Evolutionary conservation across 2,113 vertebrate genomes (phyloP).

Genomic region (Ailurus styani): DNA sequence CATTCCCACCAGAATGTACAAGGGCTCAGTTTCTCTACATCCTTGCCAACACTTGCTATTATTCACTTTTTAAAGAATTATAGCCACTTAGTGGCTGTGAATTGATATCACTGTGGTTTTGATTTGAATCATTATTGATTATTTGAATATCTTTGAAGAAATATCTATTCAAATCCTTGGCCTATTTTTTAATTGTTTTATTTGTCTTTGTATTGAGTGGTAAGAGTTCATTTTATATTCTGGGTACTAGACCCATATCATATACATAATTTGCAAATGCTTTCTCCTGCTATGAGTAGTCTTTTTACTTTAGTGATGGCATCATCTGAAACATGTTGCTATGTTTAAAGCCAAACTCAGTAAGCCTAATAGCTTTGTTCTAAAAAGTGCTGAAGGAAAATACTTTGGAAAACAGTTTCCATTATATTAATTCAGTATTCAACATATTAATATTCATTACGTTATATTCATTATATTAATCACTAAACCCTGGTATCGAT

Average conservation of each 20-base stretch:
- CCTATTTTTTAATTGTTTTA: not conserved
- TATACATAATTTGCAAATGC: not conserved
- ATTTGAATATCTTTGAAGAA: not conserved
- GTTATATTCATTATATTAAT: conserved; percentile 93
- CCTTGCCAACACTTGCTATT: not conserved
- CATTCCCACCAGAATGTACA: not conserved
- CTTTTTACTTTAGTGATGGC: not conserved
- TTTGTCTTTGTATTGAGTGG: not conserved
- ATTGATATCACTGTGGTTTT: not conserved
- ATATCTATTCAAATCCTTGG: not conserved
- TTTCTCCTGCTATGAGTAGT: not conserved
- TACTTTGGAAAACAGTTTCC: conserved; percentile 86
- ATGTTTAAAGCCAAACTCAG: conserved; percentile 97
- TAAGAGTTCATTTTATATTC: not conserved
- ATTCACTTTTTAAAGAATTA: not conserved
- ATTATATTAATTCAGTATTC: conserved; percentile 86
- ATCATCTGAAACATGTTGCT: conserved; percentile 76
- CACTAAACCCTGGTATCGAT: conserved; percentile 93
- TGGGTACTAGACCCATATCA: not conserved
- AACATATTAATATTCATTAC: not conserved
- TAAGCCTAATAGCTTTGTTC: conserved; percentile 93
- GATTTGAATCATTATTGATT: not conserved
- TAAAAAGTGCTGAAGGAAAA: conserved; percentile 91
- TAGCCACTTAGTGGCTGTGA: not conserved
- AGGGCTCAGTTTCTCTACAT: not conserved